Evolutionary conservation across 2,888 invertebrate genomes (phyloP), one percentile per base, ranked within the genome.

Genomic region (Erynnis tages): DNA sequence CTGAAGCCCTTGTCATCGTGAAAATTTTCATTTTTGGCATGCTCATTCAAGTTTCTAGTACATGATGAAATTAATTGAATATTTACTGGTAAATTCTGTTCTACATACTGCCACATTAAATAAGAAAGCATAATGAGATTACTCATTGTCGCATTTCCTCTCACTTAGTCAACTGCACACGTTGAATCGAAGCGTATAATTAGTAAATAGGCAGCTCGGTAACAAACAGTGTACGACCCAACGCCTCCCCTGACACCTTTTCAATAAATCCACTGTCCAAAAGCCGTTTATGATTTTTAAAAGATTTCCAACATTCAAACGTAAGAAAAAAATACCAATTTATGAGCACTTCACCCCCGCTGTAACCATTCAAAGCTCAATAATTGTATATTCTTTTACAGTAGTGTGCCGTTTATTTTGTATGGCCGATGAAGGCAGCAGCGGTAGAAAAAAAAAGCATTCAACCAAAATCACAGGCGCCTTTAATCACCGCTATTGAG

Each of bases 311-410:
- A 79, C 76, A 73, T 75, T 72, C 67, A 69, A 68, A 66, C 65
- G 65, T 45, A 58, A 59, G 44, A 69, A 80, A 86, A 88, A 84
- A 86, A 76, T 66, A 77, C 81, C 83, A 85, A 89, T 89, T 89
- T 89, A 89, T 87, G 88, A 75, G 77, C 85, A 83, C 84, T 85
- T 87, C 87, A 86, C 87, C 82, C 89, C 86, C 89, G 87, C 88
- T 85, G 89, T 81, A 88, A 78, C 83, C 80, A 84, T 88, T 88
- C 89, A 88, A 87, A 86, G 78, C 82, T 72, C 81, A 82, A 87
- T 89, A 88, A 89, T 89, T 89, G 89, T 89, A 88, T 86, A 89
- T 88, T 88, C 89, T 89, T 88, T 88, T 87, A 88, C 88, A 83
- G 89, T 89, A 88, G 89, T 89, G 81, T 86, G 84, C 82, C 82